phyloP scores from a whole-genome alignment of 2,888 invertebrate species.

The Mesopsocus fuscifrons region DNA sequence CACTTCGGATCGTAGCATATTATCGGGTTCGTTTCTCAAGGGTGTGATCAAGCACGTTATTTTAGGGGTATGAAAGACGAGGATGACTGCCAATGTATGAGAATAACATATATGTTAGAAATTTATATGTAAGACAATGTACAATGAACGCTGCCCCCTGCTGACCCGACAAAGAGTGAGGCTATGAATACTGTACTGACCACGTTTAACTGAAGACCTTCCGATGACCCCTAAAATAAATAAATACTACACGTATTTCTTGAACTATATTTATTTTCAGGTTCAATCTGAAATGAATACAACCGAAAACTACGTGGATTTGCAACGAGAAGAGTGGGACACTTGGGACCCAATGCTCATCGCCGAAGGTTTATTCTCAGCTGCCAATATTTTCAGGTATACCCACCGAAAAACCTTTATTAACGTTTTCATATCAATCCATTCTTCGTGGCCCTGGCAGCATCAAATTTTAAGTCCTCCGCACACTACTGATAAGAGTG shows the following conservation, averaged over 20 bases:
- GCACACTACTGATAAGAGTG: no score
- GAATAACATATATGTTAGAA: no score
- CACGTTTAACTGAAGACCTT: no score
- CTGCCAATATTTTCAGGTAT: constrained; percentile 85
- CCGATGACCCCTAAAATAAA: no score
- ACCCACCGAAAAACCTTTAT: constrained; percentile 9
- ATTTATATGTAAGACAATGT: no score
- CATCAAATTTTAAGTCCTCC: neutral
- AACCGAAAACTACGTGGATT: constrained; percentile 36
- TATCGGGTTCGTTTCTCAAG: constrained; percentile 52
- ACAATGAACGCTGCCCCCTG: no score
- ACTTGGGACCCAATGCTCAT: constrained; percentile 97
- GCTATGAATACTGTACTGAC: no score
- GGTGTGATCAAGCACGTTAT: neutral
- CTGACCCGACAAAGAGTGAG: no score
- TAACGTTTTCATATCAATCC: neutral
- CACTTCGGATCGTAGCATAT: constrained; percentile 83
- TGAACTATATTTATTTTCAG: constrained; percentile 27
- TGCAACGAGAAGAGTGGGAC: constrained; percentile 84
- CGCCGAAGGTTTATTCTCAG: constrained; percentile 90
- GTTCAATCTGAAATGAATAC: constrained; percentile 51
- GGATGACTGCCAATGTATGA: no score
- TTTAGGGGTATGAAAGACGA: neutral
- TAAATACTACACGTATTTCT: no score
- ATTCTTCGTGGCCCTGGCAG: neutral